These are phyloP conservation scores for Syngnathus typhle DNA, from an alignment of 2,113 vertebrate species.

Conservation along the genomic window DNA sequence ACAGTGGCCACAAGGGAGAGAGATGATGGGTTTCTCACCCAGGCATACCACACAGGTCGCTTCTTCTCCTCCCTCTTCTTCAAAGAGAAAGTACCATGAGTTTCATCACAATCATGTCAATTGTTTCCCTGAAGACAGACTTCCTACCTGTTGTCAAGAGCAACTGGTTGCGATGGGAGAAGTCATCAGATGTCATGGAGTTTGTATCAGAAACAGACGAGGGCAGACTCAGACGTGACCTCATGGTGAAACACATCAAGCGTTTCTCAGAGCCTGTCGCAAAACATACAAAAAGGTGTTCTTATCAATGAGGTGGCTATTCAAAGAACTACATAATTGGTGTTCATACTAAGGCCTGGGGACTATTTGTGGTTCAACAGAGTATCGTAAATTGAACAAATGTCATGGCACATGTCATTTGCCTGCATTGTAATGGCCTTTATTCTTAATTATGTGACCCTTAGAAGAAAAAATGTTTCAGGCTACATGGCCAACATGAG, in stretches of 20 bases:
- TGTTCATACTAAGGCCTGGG: too few relatives aligned
- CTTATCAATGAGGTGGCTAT: background rate
- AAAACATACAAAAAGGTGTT: background rate
- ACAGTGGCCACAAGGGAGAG: constrained; percentile 59
- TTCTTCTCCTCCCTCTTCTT: background rate
- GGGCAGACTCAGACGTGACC: constrained; percentile 45
- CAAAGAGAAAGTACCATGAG: background rate
- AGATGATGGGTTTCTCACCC: constrained; percentile 4
- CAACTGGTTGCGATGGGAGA: background rate
- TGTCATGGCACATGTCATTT: too few relatives aligned
- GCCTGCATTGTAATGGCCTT: too few relatives aligned
- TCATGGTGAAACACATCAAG: background rate
- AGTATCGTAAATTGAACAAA: too few relatives aligned
- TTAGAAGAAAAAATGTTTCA: background rate
- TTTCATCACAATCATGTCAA: background rate
- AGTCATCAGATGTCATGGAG: background rate
- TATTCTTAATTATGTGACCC: too few relatives aligned
- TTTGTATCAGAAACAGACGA: background rate
- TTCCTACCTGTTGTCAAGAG: constrained; percentile 25
- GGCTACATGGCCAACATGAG: background rate
- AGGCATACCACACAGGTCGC: constrained; percentile 61
- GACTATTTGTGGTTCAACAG: too few relatives aligned
- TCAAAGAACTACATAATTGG: background rate
- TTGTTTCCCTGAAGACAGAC: background rate
- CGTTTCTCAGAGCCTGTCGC: constrained; percentile 61